Evolutionary conservation across 1,140 invertebrate species (phyloP).

Genomic region (Atopsyche davidsoni): DNA sequence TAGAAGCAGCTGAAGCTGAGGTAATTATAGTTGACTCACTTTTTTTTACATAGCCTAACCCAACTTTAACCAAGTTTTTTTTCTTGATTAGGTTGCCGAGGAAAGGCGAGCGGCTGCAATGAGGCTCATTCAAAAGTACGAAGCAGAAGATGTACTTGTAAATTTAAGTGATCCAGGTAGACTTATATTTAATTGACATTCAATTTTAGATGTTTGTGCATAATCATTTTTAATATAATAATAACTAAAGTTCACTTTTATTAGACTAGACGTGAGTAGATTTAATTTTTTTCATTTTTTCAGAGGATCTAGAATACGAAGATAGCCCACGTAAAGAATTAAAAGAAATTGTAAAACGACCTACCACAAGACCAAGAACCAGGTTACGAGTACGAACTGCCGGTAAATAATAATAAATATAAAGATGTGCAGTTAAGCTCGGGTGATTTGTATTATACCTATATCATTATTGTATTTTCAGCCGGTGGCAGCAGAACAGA

Average conservation of each 20-base stretch:
- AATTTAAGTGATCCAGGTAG: constrained; percentile 41
- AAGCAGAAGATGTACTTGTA: constrained; percentile 45
- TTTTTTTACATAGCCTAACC: too few species aligned
- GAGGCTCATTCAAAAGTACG: constrained; percentile 47
- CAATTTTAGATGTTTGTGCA: background rate
- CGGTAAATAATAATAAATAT: constrained; percentile 30
- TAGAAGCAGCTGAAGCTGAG: constrained; percentile 43
- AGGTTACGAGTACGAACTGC: constrained; percentile 44
- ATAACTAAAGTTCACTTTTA: background rate
- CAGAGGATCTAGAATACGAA: constrained; percentile 41
- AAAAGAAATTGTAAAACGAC: constrained; percentile 36
- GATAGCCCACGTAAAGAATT: constrained; percentile 35
- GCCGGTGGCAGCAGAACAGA: constrained; percentile 22
- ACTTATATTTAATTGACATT: background rate
- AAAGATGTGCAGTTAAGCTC: background rate
- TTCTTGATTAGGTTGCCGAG: constrained; percentile 42
- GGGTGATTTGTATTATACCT: background rate
- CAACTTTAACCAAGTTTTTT: too few species aligned
- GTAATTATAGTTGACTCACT: too few species aligned
- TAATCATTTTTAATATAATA: background rate
- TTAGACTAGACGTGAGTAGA: background rate
- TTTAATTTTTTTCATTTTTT: background rate
- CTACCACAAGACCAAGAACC: constrained; percentile 40
- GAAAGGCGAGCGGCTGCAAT: constrained; percentile 43
- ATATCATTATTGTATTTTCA: constrained; percentile 5